Conservation (phyloP, 2,113 vertebrate species). For the Calidris pugnax region DNA sequence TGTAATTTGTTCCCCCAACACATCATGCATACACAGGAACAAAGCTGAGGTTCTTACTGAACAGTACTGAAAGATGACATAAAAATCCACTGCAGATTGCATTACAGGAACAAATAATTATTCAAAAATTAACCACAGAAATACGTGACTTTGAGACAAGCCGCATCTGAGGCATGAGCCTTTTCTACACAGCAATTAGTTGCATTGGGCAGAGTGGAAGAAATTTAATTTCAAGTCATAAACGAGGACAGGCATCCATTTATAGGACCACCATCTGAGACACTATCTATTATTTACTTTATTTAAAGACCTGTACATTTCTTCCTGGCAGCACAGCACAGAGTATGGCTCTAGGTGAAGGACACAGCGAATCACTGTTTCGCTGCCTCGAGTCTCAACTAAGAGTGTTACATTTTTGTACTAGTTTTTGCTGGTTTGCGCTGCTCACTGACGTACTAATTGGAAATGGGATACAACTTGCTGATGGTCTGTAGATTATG, state of each 20-base stretch:
- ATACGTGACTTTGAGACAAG: slow-evolving; percentile 12
- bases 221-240: slow-evolving; percentile 32
- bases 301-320: slow-evolving; percentile 14
- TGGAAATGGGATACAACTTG: neutral
- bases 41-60: neutral
- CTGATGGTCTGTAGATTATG: neutral
- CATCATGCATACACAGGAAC: neutral
- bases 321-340: neutral
- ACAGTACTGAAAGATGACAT: neutral
- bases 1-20: neutral
- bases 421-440: neutral
- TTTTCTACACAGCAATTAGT: neutral
- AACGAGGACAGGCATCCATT: slow-evolving; percentile 10
- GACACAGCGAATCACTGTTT: neutral
- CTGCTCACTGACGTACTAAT: neutral
- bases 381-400: neutral
- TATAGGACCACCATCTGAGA: neutral
- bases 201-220: neutral
- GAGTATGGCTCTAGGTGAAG: neutral
- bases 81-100: neutral
- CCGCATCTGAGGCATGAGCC: neutral
- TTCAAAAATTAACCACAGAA: neutral
- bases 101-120: neutral
- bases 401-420: neutral
- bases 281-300: slow-evolving; percentile 23